phyloP scores from a whole-genome alignment of 2,113 vertebrate species.

The Notothenia rossii region DNA sequence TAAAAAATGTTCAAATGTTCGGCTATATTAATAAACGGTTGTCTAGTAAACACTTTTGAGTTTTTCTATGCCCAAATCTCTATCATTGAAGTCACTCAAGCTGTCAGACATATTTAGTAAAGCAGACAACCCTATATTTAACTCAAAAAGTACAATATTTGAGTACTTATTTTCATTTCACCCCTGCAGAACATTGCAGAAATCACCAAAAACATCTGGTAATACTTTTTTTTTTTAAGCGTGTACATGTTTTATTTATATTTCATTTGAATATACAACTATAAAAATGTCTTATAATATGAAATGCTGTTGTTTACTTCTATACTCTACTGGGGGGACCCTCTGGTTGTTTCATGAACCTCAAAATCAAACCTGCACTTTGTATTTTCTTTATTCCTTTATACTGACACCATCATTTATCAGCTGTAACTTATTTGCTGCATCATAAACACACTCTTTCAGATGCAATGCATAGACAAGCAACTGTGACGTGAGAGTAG shows the following conservation, averaged over 20 bases:
- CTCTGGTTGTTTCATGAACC: background rate
- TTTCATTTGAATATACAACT: background rate
- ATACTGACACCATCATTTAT: background rate
- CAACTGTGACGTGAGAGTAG: background rate
- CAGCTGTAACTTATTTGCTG: background rate
- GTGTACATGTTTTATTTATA: background rate
- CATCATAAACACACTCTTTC: background rate
- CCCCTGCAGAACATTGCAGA: background rate
- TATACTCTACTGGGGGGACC: background rate
- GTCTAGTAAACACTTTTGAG: too few species aligned
- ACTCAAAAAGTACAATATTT: too few species aligned
- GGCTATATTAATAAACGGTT: too few species aligned
- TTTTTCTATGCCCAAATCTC: too few species aligned
- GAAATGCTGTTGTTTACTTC: background rate
- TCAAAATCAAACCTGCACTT: background rate
- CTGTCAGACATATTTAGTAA: too few species aligned
- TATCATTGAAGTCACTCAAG: too few species aligned
- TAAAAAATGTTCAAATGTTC: too few species aligned
- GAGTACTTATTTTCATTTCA: too few species aligned
- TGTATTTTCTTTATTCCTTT: background rate
- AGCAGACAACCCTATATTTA: too few species aligned
- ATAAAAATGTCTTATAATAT: background rate
- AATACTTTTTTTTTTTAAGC: background rate
- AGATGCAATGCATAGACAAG: background rate
- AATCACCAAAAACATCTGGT: background rate